Evolutionary conservation across 2,888 invertebrate genomes (phyloP).

Genomic region (Aphodius sticticus): DNA sequence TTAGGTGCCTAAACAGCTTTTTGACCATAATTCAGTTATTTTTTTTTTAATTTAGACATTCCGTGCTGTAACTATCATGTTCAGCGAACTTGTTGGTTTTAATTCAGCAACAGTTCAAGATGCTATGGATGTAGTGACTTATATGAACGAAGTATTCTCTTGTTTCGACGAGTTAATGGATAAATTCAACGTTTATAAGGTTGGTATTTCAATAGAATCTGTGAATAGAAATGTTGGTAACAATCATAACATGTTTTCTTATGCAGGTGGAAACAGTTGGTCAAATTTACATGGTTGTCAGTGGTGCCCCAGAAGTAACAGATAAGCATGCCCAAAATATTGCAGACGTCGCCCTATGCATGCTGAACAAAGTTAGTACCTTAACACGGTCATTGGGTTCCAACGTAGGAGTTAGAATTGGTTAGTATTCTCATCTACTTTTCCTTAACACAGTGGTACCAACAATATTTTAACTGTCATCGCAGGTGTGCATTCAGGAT

Average conservation of each 20-base stretch:
- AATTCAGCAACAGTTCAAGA: slow-evolving; percentile 67
- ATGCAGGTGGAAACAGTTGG: slow-evolving; percentile 90
- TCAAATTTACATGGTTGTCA: slow-evolving; percentile 89
- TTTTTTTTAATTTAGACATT: slow-evolving; percentile 66
- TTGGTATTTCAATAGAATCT: slow-evolving; percentile 51
- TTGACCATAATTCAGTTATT: neutral
- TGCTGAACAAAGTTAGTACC: slow-evolving; percentile 73
- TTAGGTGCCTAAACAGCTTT: too few species aligned
- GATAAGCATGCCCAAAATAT: slow-evolving; percentile 79
- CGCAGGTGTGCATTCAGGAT: slow-evolving; percentile 82
- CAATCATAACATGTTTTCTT: neutral
- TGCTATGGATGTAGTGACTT: slow-evolving; percentile 81
- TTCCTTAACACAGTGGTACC: too few species aligned
- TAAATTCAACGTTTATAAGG: slow-evolving; percentile 87
- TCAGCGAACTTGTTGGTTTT: slow-evolving; percentile 74
- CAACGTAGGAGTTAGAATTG: slow-evolving; percentile 70
- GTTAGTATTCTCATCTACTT: slow-evolving; percentile 53
- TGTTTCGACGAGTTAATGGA: slow-evolving; percentile 86
- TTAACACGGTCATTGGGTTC: slow-evolving; percentile 68
- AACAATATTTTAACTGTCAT: neutral
- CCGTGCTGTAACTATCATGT: slow-evolving; percentile 80
- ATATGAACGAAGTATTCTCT: slow-evolving; percentile 87
- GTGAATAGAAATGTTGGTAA: too few species aligned
- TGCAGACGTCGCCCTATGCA: slow-evolving; percentile 79
- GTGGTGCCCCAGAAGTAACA: slow-evolving; percentile 83